Evolutionary conservation across 2,113 vertebrate genomes (phyloP), one percentile per base, ranked within the genome.

Genomic region (Daubentonia madagascariensis): DNA sequence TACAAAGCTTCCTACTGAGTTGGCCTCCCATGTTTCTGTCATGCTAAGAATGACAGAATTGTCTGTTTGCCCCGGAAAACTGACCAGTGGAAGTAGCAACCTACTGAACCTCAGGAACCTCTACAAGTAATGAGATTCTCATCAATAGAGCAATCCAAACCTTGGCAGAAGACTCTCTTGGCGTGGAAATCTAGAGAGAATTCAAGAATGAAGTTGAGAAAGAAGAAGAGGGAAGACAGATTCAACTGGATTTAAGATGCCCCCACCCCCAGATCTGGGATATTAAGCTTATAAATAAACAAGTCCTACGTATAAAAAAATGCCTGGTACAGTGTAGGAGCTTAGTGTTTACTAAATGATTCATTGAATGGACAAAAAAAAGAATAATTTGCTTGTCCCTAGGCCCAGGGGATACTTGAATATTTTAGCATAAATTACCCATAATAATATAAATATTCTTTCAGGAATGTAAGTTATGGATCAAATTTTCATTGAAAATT

Each of bases 1-100:
- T 88, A n/a, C 89, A 87, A 80, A 95, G 59, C 40, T 78, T 86
- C 79, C 86, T 89, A 83, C 94, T 91, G 91, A 96, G 18, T 75
- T 90, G 76, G 73, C 68, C 50, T 91, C 54, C 63, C 30, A 4
- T 50, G 89, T 89, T 94, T 85, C 67, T 84, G 57, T 87, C 57
- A 16, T 72, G 84, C 54, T 5, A 2, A 76, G 86, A 63, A 72
- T 35, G 25, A 85, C 30, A 45, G 76, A 45, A 89, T 70, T 88
- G 72, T 84, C 57, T 89, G 18, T 94, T 57, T 68, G 30, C 32
- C 68, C 67, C 17, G 0, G 52, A 87, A 88, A 80, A 76, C 63
- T 75, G 87, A 84, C 37, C 68, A 23, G 8, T 37, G 54, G 28
- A 94, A 59, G 80, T 12, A n/a, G 85, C 35, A 50, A 87, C n/a